Percentiles rank a stretch among this genome's conserved stretches.
Conservation (phyloP, 2,113 vertebrate genomes). For the Onychostoma macrolepis region DNA sequence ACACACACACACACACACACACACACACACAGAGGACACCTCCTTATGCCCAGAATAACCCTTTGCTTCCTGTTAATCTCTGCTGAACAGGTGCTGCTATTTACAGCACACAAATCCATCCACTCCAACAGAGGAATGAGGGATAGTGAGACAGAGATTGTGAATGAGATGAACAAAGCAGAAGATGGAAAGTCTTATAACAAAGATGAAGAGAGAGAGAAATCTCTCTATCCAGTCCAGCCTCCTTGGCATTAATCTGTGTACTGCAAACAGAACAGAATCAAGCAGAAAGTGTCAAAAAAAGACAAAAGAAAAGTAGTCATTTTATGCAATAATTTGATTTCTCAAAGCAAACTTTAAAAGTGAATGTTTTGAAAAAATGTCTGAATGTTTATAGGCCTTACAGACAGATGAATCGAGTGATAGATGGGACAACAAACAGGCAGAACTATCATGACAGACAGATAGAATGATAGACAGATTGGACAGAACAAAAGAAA, state of each 20-base stretch:
- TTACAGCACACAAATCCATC: slow-evolving; percentile 76
- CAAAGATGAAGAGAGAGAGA: not conserved
- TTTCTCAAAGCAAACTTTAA: not conserved
- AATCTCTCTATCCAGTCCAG: not conserved
- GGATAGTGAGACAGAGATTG: not conserved
- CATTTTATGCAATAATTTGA: too few species aligned
- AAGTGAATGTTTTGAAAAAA: not conserved
- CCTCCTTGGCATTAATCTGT: not conserved
- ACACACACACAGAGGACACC: slow-evolving; percentile 42
- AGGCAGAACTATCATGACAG: too few species aligned
- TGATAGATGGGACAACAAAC: not conserved
- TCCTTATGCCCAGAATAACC: slow-evolving; percentile 68
- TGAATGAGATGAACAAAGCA: not conserved
- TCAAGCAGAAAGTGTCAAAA: slow-evolving; percentile 14
- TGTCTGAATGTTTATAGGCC: not conserved
- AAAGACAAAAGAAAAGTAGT: not conserved
- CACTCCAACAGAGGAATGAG: slow-evolving; percentile 61
- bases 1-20: not conserved
- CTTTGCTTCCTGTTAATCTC: slow-evolving; percentile 73
- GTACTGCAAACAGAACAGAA: not conserved
- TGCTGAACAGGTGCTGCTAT: slow-evolving; percentile 79
- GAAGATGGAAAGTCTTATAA: not conserved
- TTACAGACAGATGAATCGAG: too few species aligned
- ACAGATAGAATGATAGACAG: too few species aligned
- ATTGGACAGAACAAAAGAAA: not conserved